Base-by-base conservation (phyloP, 2,888 invertebrate species). In the Heliconius cydno region DNA sequence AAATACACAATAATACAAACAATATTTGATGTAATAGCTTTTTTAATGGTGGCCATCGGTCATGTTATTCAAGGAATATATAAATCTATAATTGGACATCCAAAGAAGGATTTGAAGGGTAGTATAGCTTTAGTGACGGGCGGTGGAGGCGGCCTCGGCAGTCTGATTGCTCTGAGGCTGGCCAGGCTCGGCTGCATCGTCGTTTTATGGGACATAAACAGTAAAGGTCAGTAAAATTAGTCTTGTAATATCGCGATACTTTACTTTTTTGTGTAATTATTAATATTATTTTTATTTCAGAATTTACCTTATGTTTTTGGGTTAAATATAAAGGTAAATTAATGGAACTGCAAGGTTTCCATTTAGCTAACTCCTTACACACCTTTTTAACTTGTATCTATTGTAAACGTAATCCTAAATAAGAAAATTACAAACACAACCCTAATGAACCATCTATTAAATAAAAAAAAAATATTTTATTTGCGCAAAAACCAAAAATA, bases 131-230 rank as follows among this genome's bases (percentile, higher is more conserved):
- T 99, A 71, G 97, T 99, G 46, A 99, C 99, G 0, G 99, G 99
- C 0, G 98, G 98, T 28, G 99, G 98, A 60, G 97, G 97, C 63
- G 98, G 98, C 5, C 94, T 98, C 25, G 98, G 98, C 10, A 96
- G 98, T 83, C 95, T 98, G 76, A 92, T 98, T 79, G 97, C 98
- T 2, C 90, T 97, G 84, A 95, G 97, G 85, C 95, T 98, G 73
- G 97, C 97, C 30, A 96, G 97, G 87, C 96, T 97, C 79, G 97
- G 98, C 77, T 97, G 97, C 84, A 97, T 96, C 82, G 96, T 98
- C 78, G 96, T 99, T 65, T 95, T 98, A 78, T 98, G 98, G 98
- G 99, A 99, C 91, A 97, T 99, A 84, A 98, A 98, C 89, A 96
- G 97, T 89, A 95, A 96, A 92, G 98, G 98, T 98, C 85, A 96